Evolutionary conservation across 23 tunicate species (phyloP), one percentile per base, ranked within the genome.

Genomic region (Ciona savignyi): DNA sequence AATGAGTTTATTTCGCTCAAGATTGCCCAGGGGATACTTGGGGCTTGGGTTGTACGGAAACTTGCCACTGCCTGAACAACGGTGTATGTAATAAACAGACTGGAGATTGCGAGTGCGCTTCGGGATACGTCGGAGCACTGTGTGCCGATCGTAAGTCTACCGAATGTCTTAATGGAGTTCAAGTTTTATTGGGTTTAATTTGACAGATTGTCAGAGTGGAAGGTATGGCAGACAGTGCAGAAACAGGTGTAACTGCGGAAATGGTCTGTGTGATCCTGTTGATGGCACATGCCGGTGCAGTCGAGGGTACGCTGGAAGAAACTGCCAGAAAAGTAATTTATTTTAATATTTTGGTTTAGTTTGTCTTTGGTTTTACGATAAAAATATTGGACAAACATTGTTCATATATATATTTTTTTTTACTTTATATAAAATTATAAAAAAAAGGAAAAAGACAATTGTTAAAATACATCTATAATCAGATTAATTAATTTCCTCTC

Each of bases 301-400:
- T 23, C 79, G 95, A 3, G 99, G 99, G 6, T 94, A 65, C 62
- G 94, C 95, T 23, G 99, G 99, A 31, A 65, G 86, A 70, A 87
- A 83, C 61, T 94, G 99, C 62, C 90, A 94, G 60, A 94, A 83
- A 79, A 86, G 99, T 94, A 78, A 81, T 15, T 42, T 42, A 42
- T 42, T 42, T 9, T 42, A 15, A 15, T 42, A 42, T 25, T 63
- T 63, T 63, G 15, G 4, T 68, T 30, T 27, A 91, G 97, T n/a
- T n/a, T n/a, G n/a, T n/a, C n/a, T n/a, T n/a, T n/a, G n/a, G n/a
- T n/a, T n/a, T n/a, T n/a, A n/a, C n/a, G n/a, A n/a, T n/a, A n/a
- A n/a, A n/a, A n/a, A n/a, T n/a, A n/a, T n/a, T n/a, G n/a, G n/a
- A n/a, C n/a, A n/a, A n/a, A n/a, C n/a, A n/a, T n/a, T n/a, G n/a